Evolutionary conservation across 2,888 invertebrate species (phyloP).

Genomic region (Drosophila paramelanica): DNA sequence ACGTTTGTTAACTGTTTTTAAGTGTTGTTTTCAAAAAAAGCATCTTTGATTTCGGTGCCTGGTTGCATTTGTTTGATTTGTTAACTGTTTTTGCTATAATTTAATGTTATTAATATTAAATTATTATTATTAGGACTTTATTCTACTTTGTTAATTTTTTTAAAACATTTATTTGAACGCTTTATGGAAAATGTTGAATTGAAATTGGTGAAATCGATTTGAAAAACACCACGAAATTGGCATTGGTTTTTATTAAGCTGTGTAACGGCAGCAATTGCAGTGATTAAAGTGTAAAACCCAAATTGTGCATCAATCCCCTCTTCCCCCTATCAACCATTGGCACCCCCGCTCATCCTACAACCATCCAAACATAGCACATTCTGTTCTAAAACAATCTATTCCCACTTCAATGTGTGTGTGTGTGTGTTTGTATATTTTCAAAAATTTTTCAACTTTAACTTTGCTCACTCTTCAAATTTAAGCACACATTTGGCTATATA

Average conservation of each 20-base stretch:
- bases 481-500: background rate
- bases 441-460: background rate
- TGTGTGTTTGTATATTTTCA: conserved; percentile 7
- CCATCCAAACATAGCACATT: background rate
- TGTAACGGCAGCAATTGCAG: conserved; percentile 35
- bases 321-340: too few relatives aligned
- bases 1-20: conserved; percentile 5
- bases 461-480: conserved; percentile 5
- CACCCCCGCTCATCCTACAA: background rate
- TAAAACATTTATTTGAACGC: conserved; percentile 14
- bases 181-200: conserved; percentile 29
- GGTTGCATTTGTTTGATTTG: conserved; percentile 2
- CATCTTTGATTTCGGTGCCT: conserved; percentile 21
- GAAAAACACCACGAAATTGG: conserved; percentile 66
- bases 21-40: conserved; percentile 14
- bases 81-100: background rate
- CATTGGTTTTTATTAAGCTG: conserved; percentile 51
- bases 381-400: background rate
- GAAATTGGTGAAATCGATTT: conserved; percentile 23
- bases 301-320: background rate
- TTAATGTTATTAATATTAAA: background rate
- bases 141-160: background rate
- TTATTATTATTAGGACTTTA: background rate
- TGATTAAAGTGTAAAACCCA: conserved; percentile 2
- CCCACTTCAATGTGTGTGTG: background rate